Conservation (phyloP, 37 sponge, comb jelly and placozoan species). For the Ianthella basta region DNA sequence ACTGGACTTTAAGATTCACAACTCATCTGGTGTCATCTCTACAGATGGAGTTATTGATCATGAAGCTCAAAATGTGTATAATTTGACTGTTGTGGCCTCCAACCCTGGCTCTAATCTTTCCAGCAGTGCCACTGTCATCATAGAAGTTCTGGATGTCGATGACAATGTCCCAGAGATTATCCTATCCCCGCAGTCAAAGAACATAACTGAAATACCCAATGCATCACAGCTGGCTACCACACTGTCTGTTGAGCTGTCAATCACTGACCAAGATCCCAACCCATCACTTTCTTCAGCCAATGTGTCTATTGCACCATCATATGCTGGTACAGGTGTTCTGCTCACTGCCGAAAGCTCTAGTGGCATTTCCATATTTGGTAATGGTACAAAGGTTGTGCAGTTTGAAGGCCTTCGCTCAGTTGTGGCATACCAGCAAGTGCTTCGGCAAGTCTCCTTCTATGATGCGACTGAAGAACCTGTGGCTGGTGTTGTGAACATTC, state of each 20-base stretch:
- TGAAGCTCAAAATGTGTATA: background rate
- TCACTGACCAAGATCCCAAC: slow-evolving; percentile 49
- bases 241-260: slow-evolving; percentile 35
- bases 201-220: slow-evolving; percentile 36
- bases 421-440: slow-evolving; percentile 4
- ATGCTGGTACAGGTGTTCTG: slow-evolving; percentile 18
- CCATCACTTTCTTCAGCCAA: slow-evolving; percentile 28
- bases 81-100: background rate
- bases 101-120: background rate
- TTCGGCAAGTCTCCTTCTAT: slow-evolving; percentile 40
- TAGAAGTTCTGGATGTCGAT: background rate
- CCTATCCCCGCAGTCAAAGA: background rate
- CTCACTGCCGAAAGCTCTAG: background rate
- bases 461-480: slow-evolving; percentile 53
- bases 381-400: slow-evolving; percentile 33
- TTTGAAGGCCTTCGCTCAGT: slow-evolving; percentile 42
- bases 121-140: background rate
- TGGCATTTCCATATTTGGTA: slow-evolving; percentile 40
- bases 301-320: background rate
- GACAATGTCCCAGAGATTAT: slow-evolving; percentile 1
- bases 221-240: background rate
- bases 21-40: background rate
- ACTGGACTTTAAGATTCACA: background rate
- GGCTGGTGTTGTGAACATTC: background rate
- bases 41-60: slow-evolving; percentile 3